These are phyloP conservation scores for Tachyglossus aculeatus DNA, from an alignment of 2,797 vertebrate species.

Conservation along the genomic window DNA sequence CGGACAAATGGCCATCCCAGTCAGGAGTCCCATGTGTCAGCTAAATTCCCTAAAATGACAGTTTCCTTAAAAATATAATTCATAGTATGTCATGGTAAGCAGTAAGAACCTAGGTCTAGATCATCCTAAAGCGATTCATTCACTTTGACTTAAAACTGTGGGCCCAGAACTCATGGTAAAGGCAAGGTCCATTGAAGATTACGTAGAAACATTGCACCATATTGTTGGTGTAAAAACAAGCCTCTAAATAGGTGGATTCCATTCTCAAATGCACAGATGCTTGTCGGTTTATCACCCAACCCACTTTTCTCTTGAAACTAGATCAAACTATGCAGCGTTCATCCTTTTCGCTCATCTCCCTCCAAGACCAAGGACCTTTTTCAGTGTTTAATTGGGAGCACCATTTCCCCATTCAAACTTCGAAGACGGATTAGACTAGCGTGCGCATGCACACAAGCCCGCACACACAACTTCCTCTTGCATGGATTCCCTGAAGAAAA, in stretches of 20 bases:
- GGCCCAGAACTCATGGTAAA: not conserved
- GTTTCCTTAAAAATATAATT: slow-evolving; percentile 47
- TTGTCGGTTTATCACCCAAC: slow-evolving; percentile 42
- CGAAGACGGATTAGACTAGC: slow-evolving; percentile 47
- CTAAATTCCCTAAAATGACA: slow-evolving; percentile 36
- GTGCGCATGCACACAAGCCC: slow-evolving; percentile 27
- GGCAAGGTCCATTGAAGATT: not conserved
- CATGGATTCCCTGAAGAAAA: slow-evolving; percentile 34
- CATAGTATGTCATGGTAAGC: slow-evolving; percentile 28
- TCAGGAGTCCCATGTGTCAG: slow-evolving; percentile 52
- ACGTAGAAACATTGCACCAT: slow-evolving; percentile 8
- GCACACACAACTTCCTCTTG: slow-evolving; percentile 53
- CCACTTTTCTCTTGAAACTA: slow-evolving; percentile 38
- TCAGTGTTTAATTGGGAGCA: slow-evolving; percentile 31
- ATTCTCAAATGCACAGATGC: slow-evolving; percentile 33
- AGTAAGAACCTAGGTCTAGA: slow-evolving; percentile 43
- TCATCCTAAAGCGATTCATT: slow-evolving; percentile 10
- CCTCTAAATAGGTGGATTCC: not conserved
- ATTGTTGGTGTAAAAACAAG: slow-evolving; percentile 20
- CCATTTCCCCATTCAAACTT: slow-evolving; percentile 56
- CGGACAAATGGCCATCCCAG: no score
- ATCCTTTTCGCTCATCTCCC: slow-evolving; percentile 40
- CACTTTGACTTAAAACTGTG: slow-evolving; percentile 41
- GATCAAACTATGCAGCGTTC: slow-evolving; percentile 32
- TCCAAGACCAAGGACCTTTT: slow-evolving; percentile 27